Evolutionary conservation across 1,140 invertebrate genomes (phyloP).

Genomic region (Dryas iulia): DNA sequence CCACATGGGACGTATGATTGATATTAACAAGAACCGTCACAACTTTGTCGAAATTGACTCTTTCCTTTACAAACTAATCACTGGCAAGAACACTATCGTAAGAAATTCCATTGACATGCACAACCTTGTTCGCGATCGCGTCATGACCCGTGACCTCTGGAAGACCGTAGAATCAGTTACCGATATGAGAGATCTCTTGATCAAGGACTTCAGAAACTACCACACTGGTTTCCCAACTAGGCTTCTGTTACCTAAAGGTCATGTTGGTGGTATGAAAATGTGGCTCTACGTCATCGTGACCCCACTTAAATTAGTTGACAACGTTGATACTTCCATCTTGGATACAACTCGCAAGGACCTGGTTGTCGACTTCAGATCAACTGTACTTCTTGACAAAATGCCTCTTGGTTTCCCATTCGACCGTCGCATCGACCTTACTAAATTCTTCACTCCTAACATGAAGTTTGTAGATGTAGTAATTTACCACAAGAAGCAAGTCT

Average conservation of each 20-base stretch:
- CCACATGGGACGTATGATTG: slow-evolving; percentile 73
- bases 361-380: slow-evolving; percentile 59
- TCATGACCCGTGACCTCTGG: slow-evolving; percentile 72
- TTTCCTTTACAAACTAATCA: slow-evolving; percentile 79
- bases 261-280: slow-evolving; percentile 82
- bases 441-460: slow-evolving; percentile 81
- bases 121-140: slow-evolving; percentile 73
- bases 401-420: slow-evolving; percentile 87
- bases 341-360: slow-evolving; percentile 57
- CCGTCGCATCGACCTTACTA: slow-evolving; percentile 78
- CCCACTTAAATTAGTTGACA: slow-evolving; percentile 66
- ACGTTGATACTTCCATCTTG: slow-evolving; percentile 49
- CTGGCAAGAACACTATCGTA: slow-evolving; percentile 82
- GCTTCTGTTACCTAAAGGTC: slow-evolving; percentile 83
- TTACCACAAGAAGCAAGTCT: slow-evolving; percentile 78
- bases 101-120: slow-evolving; percentile 79
- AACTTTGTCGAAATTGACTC: slow-evolving; percentile 82
- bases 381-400: slow-evolving; percentile 79
- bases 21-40: slow-evolving; percentile 76
- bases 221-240: slow-evolving; percentile 83
- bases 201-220: slow-evolving; percentile 61
- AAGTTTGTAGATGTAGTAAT: slow-evolving; percentile 82
- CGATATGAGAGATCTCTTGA: slow-evolving; percentile 49
- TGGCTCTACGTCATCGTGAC: slow-evolving; percentile 82
- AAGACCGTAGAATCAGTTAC: slow-evolving; percentile 61